A percentile compares a stretch with the other conserved stretches of the same genome.
Conservation (phyloP, 2,113 vertebrate genomes). For the Nothobranchius kuhntae region DNA sequence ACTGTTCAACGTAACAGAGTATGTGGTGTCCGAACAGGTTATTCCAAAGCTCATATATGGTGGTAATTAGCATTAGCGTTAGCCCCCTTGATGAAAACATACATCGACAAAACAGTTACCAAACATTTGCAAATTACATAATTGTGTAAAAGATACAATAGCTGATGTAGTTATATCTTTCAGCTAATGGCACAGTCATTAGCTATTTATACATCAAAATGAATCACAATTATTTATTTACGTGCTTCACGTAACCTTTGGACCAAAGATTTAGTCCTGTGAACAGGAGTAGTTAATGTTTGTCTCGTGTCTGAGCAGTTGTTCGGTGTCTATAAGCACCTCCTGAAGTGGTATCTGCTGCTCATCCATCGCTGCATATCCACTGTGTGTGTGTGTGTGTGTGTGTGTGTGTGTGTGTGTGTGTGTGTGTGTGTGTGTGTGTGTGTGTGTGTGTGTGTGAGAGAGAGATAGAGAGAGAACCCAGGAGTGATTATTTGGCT, state of each 20-base stretch:
- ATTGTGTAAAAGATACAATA: not conserved
- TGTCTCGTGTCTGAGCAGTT: not conserved
- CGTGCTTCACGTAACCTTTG: no score
- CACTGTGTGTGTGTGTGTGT: conserved; percentile 36
- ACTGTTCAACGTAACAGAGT: not conserved
- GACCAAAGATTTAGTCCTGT: no score
- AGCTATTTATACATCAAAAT: no score
- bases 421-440: no score
- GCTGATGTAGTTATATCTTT: not conserved
- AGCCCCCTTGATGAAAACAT: no score
- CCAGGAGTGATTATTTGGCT: conserved; percentile 20
- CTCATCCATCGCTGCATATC: not conserved
- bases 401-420: no score
- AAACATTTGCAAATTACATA: not conserved
- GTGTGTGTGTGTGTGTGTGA: no score
- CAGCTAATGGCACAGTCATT: no score
- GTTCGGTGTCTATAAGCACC: not conserved
- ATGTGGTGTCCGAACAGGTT: not conserved
- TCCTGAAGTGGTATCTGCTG: not conserved
- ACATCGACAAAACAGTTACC: not conserved
- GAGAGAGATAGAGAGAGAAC: not conserved
- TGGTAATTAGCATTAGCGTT: not conserved
- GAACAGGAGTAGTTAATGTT: no score
- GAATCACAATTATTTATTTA: no score
- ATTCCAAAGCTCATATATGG: not conserved